Evolutionary conservation across 2,888 invertebrate species (phyloP).

Genomic region (Busseola fusca): DNA sequence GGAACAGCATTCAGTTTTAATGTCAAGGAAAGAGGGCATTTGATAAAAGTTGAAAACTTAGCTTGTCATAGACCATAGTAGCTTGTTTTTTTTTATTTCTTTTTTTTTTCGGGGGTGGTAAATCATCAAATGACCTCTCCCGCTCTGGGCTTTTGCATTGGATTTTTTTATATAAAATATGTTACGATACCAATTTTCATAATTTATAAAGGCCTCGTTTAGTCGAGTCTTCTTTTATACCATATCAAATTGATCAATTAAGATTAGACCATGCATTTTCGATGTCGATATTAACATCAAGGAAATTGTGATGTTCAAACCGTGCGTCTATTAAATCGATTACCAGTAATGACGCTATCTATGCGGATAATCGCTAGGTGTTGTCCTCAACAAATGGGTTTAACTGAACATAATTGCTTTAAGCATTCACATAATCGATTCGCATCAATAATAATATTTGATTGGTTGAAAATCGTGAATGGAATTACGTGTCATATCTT

Average conservation of each 20-base stretch:
- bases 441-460: slow-evolving; percentile 62
- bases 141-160: too few species aligned
- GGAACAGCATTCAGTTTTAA: slow-evolving; percentile 29
- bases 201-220: neutral
- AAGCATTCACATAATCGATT: slow-evolving; percentile 63
- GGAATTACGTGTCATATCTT: slow-evolving; percentile 67
- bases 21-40: slow-evolving; percentile 11
- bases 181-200: neutral
- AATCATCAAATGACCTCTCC: too few species aligned
- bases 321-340: slow-evolving; percentile 42
- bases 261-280: slow-evolving; percentile 14
- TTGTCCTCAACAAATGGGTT: slow-evolving; percentile 65
- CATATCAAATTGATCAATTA: slow-evolving; percentile 48
- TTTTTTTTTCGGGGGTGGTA: too few species aligned
- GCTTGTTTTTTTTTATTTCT: too few species aligned
- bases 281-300: slow-evolving; percentile 28
- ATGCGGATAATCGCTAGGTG: slow-evolving; percentile 49
- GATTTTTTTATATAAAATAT: too few species aligned
- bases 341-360: slow-evolving; percentile 52
- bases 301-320: slow-evolving; percentile 48
- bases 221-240: slow-evolving; percentile 13
- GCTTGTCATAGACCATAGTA: neutral
- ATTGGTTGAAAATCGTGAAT: slow-evolving; percentile 67
- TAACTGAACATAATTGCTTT: slow-evolving; percentile 66
- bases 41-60: slow-evolving; percentile 8